These are phyloP conservation scores for Napeogenes sylphis DNA, from an alignment of 2,888 invertebrate species.

Conservation along the genomic window DNA sequence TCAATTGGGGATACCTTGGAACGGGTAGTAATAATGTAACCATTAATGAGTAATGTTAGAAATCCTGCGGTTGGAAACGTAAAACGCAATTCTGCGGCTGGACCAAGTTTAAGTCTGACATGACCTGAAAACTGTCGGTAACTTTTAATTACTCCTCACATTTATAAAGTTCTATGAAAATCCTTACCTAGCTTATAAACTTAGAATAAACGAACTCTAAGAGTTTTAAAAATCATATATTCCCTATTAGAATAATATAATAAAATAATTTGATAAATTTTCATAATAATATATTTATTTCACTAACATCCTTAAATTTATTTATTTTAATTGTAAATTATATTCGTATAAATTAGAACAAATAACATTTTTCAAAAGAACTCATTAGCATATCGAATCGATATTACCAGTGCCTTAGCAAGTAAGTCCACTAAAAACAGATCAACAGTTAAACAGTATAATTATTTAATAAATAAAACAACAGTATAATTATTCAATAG, in stretches of 20 bases:
- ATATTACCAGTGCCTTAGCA: no score
- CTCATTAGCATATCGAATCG: no score
- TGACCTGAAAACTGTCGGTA: slow-evolving; percentile 2
- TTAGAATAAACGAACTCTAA: neutral
- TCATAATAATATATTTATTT: no score
- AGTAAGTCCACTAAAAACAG: no score
- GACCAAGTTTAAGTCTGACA: neutral
- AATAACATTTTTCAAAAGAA: no score
- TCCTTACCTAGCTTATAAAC: neutral
- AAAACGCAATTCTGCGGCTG: neutral
- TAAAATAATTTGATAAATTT: neutral
- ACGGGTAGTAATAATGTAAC: neutral
- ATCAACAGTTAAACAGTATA: no score
- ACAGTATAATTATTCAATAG: no score
- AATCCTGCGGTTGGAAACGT: neutral
- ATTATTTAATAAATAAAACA: no score
- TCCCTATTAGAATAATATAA: neutral
- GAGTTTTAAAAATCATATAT: neutral
- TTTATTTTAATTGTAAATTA: no score
- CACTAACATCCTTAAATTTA: no score
- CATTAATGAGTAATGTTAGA: slow-evolving; percentile 3
- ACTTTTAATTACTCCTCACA: slow-evolving; percentile 4
- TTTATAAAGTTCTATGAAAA: neutral
- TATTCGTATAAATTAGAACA: no score
- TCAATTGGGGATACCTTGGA: no score